A percentile compares a stretch with the other conserved stretches of the same genome.
Evolutionary conservation across 2,888 invertebrate species (phyloP).

Genomic region (Cactoblastis cactorum): DNA sequence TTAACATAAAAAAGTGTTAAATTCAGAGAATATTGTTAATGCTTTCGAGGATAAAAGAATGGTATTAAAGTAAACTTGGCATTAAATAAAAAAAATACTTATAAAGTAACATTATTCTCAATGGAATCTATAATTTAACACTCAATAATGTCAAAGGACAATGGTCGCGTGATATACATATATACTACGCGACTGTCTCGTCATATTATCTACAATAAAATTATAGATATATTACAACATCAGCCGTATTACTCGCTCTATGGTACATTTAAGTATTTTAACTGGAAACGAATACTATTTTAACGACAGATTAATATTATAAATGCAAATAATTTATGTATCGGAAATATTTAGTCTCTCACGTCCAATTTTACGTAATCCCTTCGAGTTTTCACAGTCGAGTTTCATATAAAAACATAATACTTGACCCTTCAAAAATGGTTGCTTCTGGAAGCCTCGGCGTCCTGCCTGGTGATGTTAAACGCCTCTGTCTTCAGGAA

Average conservation of each 20-base stretch:
- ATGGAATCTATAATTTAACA: background rate
- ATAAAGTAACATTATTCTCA: background rate
- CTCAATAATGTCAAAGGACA: background rate
- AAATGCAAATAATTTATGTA: background rate
- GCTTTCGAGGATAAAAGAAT: no score
- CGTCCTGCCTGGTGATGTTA: slow-evolving; percentile 89
- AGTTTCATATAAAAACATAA: background rate
- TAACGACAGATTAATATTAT: background rate
- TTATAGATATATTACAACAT: no score
- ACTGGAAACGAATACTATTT: background rate
- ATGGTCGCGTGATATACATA: background rate
- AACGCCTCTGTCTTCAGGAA: slow-evolving; percentile 96
- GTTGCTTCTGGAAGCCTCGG: slow-evolving; percentile 82
- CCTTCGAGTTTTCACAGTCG: background rate
- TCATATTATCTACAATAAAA: no score
- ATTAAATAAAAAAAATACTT: no score
- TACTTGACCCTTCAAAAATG: slow-evolving; percentile 30
- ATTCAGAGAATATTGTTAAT: no score
- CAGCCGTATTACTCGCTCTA: no score
- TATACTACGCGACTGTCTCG: background rate
- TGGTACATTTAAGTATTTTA: no score
- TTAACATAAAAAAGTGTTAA: no score
- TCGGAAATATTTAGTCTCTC: no score
- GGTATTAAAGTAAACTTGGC: no score
- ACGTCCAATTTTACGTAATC: no score